Evolutionary conservation across 2,888 invertebrate genomes (phyloP), one percentile per base, ranked within the genome.

Genomic region (Euproctis similis): DNA sequence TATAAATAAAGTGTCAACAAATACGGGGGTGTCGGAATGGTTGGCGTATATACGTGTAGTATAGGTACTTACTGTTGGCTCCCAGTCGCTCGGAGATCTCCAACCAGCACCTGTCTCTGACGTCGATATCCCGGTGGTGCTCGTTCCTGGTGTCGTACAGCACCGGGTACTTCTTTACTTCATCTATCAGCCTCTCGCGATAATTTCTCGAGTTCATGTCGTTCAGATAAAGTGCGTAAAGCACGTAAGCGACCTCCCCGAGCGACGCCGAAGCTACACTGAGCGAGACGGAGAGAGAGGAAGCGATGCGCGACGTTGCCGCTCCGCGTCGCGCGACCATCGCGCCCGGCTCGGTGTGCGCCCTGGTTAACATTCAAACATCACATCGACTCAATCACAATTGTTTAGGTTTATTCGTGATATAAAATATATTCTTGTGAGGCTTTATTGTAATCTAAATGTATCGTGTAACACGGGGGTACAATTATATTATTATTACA

Each of bases 141-240:
- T 81, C 81, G 43, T 81, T 73, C 19, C 66, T 48, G 25, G 81
- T 81, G 62, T 84, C 76, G 58, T 82, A 84, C 36, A 84, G 40
- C 41, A 80, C 77, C 1, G 81, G 82, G 35, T 67, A 74, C 38
- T 68, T 70, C 53, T 71, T 74, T 53, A 84, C 82, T 42, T 80
- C 81, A 30, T 80, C 81, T 25, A 84, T 84, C 4, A 84, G 53
- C 25, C 53, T 54, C 42, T 82, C 82, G 12, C 82, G 55, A 32
- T 69, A 75, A 25, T 65, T 45, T 18, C 53, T 36, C 21, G 54
- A 50, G 28, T 58, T 63, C 67, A 71, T 69, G 26, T 34, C 23
- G 18, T 18, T 18, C n/a, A 18, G 3, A 2, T 21, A 6, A 17
- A 27, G 8, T 4, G 21, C 14, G 16, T 12, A 0, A 11, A 8